These are phyloP conservation scores for Heliconius cydno DNA, from an alignment of 2,888 invertebrate genomes.

Conservation along the genomic window DNA sequence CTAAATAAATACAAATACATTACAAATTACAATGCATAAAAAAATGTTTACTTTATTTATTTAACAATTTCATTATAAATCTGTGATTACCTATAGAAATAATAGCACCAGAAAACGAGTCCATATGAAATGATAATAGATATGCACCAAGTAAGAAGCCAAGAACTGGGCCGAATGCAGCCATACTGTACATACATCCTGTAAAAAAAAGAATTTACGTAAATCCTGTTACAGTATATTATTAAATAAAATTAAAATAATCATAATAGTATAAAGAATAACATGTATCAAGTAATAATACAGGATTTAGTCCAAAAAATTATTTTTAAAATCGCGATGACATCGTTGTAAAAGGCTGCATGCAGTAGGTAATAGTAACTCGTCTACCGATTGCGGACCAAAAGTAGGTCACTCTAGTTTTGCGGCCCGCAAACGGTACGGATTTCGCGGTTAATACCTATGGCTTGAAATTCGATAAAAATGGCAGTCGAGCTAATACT, in stretches of 20 bases:
- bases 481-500: slow-evolving; percentile 4
- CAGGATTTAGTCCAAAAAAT: slow-evolving; percentile 30
- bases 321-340: slow-evolving; percentile 39
- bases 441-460: slow-evolving; percentile 55
- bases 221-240: neutral
- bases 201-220: slow-evolving; percentile 33
- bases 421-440: slow-evolving; percentile 60
- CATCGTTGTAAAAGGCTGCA: slow-evolving; percentile 50
- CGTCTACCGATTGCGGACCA: slow-evolving; percentile 58
- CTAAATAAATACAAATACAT: slow-evolving; percentile 68
- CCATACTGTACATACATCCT: slow-evolving; percentile 98
- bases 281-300: no score
- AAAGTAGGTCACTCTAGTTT: slow-evolving; percentile 73
- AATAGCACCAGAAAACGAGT: slow-evolving; percentile 89
- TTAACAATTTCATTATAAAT: neutral
- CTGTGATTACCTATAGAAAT: slow-evolving; percentile 87
- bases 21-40: neutral
- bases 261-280: no score
- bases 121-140: slow-evolving; percentile 95
- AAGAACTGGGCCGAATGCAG: slow-evolving; percentile 97
- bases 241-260: neutral
- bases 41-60: neutral
- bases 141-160: slow-evolving; percentile 97
- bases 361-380: slow-evolving; percentile 54
- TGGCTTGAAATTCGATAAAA: slow-evolving; percentile 40